Conservation (phyloP, 2,888 invertebrate species). For the Frankliniella intonsa region DNA sequence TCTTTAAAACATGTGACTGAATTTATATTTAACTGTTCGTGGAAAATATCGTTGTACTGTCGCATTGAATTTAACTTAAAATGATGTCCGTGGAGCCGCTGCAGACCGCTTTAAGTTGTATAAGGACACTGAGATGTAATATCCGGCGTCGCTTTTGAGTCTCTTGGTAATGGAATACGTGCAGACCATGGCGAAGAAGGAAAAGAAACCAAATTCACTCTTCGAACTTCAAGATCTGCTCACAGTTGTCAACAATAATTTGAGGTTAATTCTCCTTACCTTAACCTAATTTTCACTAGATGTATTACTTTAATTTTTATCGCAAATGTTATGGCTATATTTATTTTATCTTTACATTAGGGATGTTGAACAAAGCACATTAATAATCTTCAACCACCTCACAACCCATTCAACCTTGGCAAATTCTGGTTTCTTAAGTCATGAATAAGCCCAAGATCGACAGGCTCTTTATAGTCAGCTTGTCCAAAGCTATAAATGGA, state of each 20-base stretch:
- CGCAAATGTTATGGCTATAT: not conserved
- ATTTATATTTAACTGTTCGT: no score
- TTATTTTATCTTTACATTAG: slow-evolving; percentile 47
- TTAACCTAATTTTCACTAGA: not conserved
- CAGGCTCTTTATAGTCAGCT: slow-evolving; percentile 82
- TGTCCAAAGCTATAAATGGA: slow-evolving; percentile 89
- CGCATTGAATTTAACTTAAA: no score
- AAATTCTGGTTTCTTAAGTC: slow-evolving; percentile 80
- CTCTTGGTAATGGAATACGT: slow-evolving; percentile 73
- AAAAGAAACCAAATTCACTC: slow-evolving; percentile 58
- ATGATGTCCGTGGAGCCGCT: slow-evolving; percentile 57
- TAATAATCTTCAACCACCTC: slow-evolving; percentile 70
- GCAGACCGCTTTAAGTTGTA: slow-evolving; percentile 66
- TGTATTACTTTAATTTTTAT: not conserved
- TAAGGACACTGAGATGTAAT: slow-evolving; percentile 73
- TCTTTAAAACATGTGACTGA: no score
- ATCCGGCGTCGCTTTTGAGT: slow-evolving; percentile 81
- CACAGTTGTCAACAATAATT: slow-evolving; percentile 71
- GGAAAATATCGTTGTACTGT: no score
- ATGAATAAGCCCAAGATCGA: slow-evolving; percentile 86
- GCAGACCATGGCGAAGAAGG: slow-evolving; percentile 77
- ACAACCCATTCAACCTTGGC: slow-evolving; percentile 76
- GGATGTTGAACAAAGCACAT: slow-evolving; percentile 77
- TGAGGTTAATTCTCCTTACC: slow-evolving; percentile 52
- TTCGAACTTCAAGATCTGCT: slow-evolving; percentile 77